Conservation (phyloP, 2,888 invertebrate species). For the Scelioninae gen. 2 region DNA sequence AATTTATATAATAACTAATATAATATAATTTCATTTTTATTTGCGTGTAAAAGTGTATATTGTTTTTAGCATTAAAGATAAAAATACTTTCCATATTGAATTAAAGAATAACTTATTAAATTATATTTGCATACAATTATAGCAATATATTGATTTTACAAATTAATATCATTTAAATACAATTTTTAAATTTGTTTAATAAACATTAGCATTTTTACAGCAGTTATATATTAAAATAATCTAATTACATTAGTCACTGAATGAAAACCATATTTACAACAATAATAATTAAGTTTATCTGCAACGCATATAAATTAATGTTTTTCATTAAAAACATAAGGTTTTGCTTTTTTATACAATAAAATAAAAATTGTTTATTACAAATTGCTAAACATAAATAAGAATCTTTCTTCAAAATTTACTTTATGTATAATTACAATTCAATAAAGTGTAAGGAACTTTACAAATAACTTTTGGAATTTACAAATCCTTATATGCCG, state of each 20-base stretch:
- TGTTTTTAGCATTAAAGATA: no score
- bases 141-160: background rate
- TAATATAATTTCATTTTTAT: no score
- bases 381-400: no score
- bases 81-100: no score
- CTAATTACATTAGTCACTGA: background rate
- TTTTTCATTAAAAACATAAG: background rate
- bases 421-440: background rate
- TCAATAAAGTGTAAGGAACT: background rate
- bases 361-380: background rate
- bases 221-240: background rate
- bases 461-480: background rate
- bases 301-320: background rate
- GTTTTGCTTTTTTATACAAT: background rate
- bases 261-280: background rate
- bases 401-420: no score
- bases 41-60: no score
- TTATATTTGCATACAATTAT: slow-evolving; percentile 3
- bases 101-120: no score
- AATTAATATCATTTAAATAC: background rate
- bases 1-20: no score
- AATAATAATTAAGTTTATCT: background rate
- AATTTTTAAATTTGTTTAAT: background rate
- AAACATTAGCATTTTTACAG: background rate
- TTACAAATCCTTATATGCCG: slow-evolving; percentile 16